phyloP scores from a whole-genome alignment of 2,113 vertebrate species.

The Galeopterus variegatus region DNA sequence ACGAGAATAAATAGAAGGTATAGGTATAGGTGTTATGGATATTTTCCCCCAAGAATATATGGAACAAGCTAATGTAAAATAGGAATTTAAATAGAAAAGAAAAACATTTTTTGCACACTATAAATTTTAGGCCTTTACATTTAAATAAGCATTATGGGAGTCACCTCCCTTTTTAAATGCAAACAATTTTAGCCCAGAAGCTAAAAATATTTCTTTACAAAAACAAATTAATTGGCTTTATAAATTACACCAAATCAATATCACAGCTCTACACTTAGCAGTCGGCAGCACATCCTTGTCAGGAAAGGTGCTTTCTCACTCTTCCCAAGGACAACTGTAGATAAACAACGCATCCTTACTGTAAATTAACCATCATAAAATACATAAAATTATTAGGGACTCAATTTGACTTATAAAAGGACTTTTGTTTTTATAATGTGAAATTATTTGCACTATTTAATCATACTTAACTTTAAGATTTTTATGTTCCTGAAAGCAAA shows the following conservation, averaged over 20 bases:
- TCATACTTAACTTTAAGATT: slow-evolving; percentile 13
- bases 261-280: slow-evolving; percentile 60
- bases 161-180: slow-evolving; percentile 58
- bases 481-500: slow-evolving; percentile 26
- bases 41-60: not conserved
- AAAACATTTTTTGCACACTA: slow-evolving; percentile 27
- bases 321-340: slow-evolving; percentile 43
- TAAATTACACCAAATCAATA: slow-evolving; percentile 75
- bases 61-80: slow-evolving; percentile 17
- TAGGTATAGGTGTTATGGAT: not conserved
- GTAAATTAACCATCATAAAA: slow-evolving; percentile 14
- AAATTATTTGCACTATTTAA: slow-evolving; percentile 14
- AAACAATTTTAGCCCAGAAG: slow-evolving; percentile 63
- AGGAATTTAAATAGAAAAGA: slow-evolving; percentile 49
- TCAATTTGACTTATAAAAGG: not conserved
- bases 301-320: slow-evolving; percentile 65
- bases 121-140: slow-evolving; percentile 23
- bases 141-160: slow-evolving; percentile 45
- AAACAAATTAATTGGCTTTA: slow-evolving; percentile 78
- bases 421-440: not conserved
- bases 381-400: not conserved
- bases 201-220: slow-evolving; percentile 74
- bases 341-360: not conserved
- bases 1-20: not conserved
- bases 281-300: slow-evolving; percentile 36